A percentile compares a stretch with the other conserved stretches of the same genome.
Evolutionary conservation across 2,797 vertebrate species (phyloP).

Genomic region (Sebastes wilsoni): DNA sequence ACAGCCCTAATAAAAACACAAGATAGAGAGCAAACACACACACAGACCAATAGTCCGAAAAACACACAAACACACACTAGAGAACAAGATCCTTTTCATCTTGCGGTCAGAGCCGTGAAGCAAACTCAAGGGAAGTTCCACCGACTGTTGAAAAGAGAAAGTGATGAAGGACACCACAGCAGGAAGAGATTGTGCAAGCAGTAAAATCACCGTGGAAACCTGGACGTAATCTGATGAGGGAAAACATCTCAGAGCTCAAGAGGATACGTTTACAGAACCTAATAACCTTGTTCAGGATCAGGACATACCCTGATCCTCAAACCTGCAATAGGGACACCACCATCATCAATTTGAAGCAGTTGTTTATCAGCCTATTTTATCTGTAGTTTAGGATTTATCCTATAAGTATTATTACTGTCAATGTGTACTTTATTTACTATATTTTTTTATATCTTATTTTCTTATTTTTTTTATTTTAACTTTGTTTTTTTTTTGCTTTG

Average conservation of each 20-base stretch:
- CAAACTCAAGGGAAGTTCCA: conserved; percentile 70
- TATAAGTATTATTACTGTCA: no score
- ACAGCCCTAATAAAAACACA: neutral
- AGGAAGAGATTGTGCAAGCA: conserved; percentile 59
- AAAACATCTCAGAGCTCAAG: conserved; percentile 19
- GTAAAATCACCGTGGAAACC: conserved; percentile 52
- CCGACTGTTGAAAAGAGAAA: conserved; percentile 68
- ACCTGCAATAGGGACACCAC: no score
- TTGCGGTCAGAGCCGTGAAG: conserved; percentile 1
- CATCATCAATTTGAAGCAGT: neutral
- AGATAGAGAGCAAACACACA: neutral
- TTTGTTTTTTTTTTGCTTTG: no score
- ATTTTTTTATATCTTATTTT: no score
- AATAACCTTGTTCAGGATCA: neutral
- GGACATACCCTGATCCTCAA: no score
- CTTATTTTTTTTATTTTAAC: no score
- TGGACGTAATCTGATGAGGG: conserved; percentile 33
- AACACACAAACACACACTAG: neutral
- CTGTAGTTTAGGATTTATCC: no score
- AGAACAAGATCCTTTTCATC: neutral
- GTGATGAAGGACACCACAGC: conserved; percentile 53
- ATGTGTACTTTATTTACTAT: no score
- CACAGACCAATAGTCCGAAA: neutral
- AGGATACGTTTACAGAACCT: neutral
- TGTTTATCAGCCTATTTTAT: neutral